Evolutionary conservation across 35 echinoderm and acorn worm genomes (phyloP).

Genomic region (Nesometra sesokonis): DNA sequence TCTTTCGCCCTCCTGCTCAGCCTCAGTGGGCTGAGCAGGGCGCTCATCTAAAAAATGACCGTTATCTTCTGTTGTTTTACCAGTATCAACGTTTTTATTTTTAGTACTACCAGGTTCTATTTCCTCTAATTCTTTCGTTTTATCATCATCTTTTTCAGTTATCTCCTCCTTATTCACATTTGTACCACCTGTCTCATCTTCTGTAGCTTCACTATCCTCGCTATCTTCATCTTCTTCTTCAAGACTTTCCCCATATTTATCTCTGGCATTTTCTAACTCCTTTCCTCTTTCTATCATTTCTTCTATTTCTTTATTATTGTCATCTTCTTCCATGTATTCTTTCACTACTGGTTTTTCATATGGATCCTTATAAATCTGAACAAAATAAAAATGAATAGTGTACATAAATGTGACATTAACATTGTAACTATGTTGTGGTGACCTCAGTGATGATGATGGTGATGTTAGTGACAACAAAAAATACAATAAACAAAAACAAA

Average conservation of each 20-base stretch:
- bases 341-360: neutral
- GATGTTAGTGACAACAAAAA: too few species aligned
- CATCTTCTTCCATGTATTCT: neutral
- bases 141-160: conserved; percentile 9
- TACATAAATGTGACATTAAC: too few species aligned
- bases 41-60: neutral
- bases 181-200: neutral
- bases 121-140: conserved; percentile 5
- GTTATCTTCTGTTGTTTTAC: neutral
- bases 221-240: conserved; percentile 11
- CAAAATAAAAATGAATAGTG: too few species aligned
- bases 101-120: neutral
- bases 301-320: conserved; percentile 7
- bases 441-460: too few species aligned
- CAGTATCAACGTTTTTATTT: conserved; percentile 1
- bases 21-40: neutral
- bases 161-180: neutral
- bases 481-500: too few species aligned
- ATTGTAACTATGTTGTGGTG: too few species aligned
- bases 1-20: neutral
- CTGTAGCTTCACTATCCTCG: neutral
- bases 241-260: neutral
- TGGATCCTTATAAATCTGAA: neutral
- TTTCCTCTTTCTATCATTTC: neutral
- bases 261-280: neutral